A percentile compares a stretch with the other conserved stretches of the same genome.
Conservation (phyloP, 2,113 vertebrate species). For the Martes martes region DNA sequence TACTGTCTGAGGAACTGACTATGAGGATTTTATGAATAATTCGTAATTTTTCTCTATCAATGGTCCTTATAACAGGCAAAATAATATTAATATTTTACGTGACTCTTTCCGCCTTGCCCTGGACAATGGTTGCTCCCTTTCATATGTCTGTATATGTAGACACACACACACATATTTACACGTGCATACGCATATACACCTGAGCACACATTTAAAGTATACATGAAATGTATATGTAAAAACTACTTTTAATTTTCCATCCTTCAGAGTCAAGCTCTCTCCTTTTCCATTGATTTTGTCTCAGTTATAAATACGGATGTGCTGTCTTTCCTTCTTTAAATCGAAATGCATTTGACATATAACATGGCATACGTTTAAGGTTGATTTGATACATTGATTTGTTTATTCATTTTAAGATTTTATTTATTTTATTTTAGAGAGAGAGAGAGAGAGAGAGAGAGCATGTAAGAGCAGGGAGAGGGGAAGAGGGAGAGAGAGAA, state of each 20-base stretch:
- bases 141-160: background rate
- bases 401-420: background rate
- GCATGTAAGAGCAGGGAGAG: background rate
- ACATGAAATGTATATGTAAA: too few relatives aligned
- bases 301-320: background rate
- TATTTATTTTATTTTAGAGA: background rate
- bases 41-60: background rate
- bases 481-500: background rate
- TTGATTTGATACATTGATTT: background rate
- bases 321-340: background rate
- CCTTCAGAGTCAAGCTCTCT: background rate
- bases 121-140: background rate
- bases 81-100: background rate
- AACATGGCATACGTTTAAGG: background rate
- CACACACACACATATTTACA: background rate
- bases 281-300: background rate
- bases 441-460: background rate
- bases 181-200: background rate
- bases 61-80: background rate
- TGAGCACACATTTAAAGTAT: background rate
- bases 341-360: background rate
- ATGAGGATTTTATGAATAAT: background rate
- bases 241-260: background rate
- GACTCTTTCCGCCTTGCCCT: background rate
- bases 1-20: background rate